Percentiles rank a stretch among this genome's conserved stretches.
Evolutionary conservation across 2,888 invertebrate species (phyloP).

Genomic region (Sycophila texana): DNA sequence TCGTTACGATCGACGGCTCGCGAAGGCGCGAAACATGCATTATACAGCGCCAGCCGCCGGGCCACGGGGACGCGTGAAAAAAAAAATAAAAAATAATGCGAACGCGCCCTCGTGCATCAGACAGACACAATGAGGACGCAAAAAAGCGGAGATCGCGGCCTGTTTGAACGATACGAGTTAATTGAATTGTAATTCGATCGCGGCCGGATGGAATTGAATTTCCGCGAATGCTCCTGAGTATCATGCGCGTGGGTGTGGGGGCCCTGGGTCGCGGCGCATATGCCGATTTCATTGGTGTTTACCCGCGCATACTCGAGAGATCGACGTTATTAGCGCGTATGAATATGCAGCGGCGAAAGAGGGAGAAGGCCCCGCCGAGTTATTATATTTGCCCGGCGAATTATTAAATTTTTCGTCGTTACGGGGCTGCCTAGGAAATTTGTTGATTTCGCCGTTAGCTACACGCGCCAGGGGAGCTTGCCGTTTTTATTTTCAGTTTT

Average conservation of each 20-base stretch:
- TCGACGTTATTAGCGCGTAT: conserved; percentile 40
- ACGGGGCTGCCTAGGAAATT: conserved; percentile 16
- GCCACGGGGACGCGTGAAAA: background rate
- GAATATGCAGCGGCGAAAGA: conserved; percentile 31
- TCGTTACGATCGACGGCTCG: conserved; percentile 12
- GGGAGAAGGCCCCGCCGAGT: conserved; percentile 16
- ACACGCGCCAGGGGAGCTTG: background rate
- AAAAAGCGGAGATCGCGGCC: background rate
- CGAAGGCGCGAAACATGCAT: conserved; percentile 26
- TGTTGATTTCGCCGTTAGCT: conserved; percentile 47
- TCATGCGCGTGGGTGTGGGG: background rate
- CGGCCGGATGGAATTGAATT: conserved; percentile 18
- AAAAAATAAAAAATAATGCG: conserved; percentile 2
- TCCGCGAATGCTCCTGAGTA: background rate
- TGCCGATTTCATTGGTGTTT: conserved; percentile 48
- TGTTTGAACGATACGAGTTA: conserved; percentile 35
- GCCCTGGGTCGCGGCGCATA: background rate
- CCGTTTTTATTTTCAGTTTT: background rate
- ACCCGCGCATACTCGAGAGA: conserved; percentile 7
- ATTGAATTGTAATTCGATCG: conserved; percentile 54
- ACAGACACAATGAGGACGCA: background rate
- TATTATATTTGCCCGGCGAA: conserved; percentile 55
- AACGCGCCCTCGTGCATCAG: background rate
- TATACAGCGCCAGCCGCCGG: background rate
- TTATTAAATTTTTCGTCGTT: conserved; percentile 55